These are phyloP conservation scores for Clanis bilineata DNA, from an alignment of 2,888 invertebrate species.

Conservation along the genomic window DNA sequence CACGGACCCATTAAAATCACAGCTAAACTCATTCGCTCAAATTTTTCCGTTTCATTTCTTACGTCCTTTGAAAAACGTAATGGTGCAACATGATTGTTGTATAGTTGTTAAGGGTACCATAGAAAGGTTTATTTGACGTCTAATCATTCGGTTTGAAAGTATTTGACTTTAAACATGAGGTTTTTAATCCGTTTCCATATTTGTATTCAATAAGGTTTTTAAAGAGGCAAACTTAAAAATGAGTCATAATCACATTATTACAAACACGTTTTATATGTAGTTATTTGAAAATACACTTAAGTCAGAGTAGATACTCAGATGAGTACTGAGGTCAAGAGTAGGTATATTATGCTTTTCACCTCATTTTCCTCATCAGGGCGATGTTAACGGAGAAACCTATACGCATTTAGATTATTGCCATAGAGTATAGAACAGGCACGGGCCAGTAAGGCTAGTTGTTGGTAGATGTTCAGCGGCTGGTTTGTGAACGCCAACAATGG, in stretches of 20 bases:
- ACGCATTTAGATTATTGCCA: not conserved
- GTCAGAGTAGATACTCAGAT: no score
- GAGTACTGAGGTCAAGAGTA: no score
- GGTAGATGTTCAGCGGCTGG: not conserved
- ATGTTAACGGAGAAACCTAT: not conserved
- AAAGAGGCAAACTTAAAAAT: no score
- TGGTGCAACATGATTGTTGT: conserved; percentile 45
- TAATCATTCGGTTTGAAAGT: no score
- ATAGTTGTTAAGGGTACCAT: conserved; percentile 34
- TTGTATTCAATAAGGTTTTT: no score
- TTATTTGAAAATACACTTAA: no score
- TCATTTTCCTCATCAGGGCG: not conserved
- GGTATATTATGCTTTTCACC: no score
- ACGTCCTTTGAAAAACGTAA: conserved; percentile 53
- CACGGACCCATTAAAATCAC: conserved; percentile 55
- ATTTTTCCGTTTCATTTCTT: conserved; percentile 45
- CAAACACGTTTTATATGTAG: no score
- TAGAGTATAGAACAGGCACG: not conserved
- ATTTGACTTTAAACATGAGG: no score
- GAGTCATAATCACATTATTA: no score
- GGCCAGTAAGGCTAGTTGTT: not conserved
- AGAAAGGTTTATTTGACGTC: not conserved
- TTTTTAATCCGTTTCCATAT: no score
- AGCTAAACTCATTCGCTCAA: conserved; percentile 59
- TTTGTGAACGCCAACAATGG: not conserved